Base-by-base conservation (phyloP, 2,888 invertebrate species). In the Podabrus alpinus region DNA sequence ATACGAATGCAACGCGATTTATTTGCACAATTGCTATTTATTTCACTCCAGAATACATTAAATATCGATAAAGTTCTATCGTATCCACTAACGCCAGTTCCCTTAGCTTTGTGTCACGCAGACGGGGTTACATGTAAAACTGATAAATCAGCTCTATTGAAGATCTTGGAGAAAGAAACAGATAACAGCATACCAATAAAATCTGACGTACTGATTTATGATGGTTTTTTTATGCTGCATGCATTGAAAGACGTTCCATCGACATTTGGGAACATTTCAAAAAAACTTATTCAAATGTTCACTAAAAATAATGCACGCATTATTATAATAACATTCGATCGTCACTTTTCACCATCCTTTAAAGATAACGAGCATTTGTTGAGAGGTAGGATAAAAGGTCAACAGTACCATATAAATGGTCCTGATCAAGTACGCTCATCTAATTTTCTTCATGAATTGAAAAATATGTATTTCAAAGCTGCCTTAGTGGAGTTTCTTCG, bases 61-160 rank as follows among this genome's bases (percentile, higher is more conserved):
- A 74, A 81, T 66, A 70, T 80, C 16, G 70, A 66, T 11, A 79
- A 79, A 76, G 71, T 78, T 72, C 71, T 80, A 17, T 71, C 74
- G 13, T 80, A 77, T 71, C 80, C 77, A 5, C 21, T 80, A 9
- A 79, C 77, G 59, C 76, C 78, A 21, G 60, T 79, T n/a, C 80
- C 79, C 16, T 68, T 83, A 75, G 75, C 81, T 25, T 75, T 83
- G 74, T 83, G 82, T 66, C 82, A 83, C 79, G 60, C 79, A n/a
- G 80, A 83, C 75, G 82, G 82, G 45, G 60, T 74, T 7, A 80
- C 81, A 59, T 75, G 71, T 75, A 81, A 83, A 77, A 83, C 83
- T 15, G 66, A 71, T 45, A 79, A 79, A 68, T 79, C 79, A 4
- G 78, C 76, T 73, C 77, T 77, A 68, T 75, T 80, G 59, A 77